Evolutionary conservation across 1,140 invertebrate genomes (phyloP), one percentile per base, ranked within the genome.

Genomic region (Aphelinus certus): DNA sequence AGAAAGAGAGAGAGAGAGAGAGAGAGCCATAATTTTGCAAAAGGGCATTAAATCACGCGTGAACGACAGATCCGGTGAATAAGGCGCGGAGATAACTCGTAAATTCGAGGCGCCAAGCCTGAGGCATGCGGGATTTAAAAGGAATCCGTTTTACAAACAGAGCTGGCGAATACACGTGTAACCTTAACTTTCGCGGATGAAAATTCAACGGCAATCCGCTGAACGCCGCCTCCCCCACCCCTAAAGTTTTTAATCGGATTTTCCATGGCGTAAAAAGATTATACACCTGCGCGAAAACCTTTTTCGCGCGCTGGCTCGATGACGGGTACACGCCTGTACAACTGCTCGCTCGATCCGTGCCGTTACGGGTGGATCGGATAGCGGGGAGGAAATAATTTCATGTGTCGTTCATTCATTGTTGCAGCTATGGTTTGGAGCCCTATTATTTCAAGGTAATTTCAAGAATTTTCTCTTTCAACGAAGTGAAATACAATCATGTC

Each of bases 61-160:
- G 73, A 63, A 46, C 10, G 65, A 74, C 60, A 51, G 7, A 6
- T 3, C 42, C 5, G 7, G 48, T 1, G 45, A 57, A 65, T 26
- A 65, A 57, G 42, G 57, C 26, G 53, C 9, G 57, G 7, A 55
- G 26, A 26, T 58, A 26, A 10, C 51, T 49, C 65, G 55, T 65
- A 75, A 75, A 75, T 70, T 65, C 43, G 9, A 6, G 46, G 62
- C 48, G 60, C 6, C 55, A 4, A 82, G 81, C 80, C 79, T 82
- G 78, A 85, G 79, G 79, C 80, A 85, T 76, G 79, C 69, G 76
- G 69, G 81, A 26, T 26, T 26, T 26, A 26, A 26, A 84, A 86
- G 85, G 83, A 86, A 87, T 86, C 85, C 81, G 79, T 83, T 84
- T 62, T 76, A 80, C 84, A 87, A 87, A 87, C 81, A 85, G 75